Percentiles rank a stretch among this genome's conserved stretches.
Conservation (phyloP, 2,888 invertebrate species). For the Lamproptera curius region DNA sequence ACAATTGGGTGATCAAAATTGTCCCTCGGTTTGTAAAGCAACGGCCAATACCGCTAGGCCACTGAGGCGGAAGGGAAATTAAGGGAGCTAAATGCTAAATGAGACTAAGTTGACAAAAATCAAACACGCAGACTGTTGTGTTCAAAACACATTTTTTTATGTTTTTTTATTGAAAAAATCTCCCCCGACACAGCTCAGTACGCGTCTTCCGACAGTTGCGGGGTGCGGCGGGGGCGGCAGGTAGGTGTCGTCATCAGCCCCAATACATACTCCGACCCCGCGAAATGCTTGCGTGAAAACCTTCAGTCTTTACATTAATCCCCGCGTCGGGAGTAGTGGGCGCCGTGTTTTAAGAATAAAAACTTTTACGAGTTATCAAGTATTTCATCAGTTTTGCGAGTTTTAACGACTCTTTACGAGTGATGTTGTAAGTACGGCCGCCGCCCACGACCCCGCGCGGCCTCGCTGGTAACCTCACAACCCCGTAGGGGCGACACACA, state of each 20-base stretch:
- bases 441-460: slow-evolving; percentile 11
- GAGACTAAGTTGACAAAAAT: slow-evolving; percentile 31
- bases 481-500: slow-evolving; percentile 37
- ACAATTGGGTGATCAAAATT: too few species aligned
- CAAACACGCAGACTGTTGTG: slow-evolving; percentile 69
- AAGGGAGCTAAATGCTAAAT: background rate
- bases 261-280: slow-evolving; percentile 11
- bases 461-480: slow-evolving; percentile 37
- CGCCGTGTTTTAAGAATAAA: too few species aligned
- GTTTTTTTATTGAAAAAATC: slow-evolving; percentile 74
- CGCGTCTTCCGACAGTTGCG: slow-evolving; percentile 44
- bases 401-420: too few species aligned
- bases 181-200: slow-evolving; percentile 60
- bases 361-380: background rate
- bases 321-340: background rate
- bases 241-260: slow-evolving; percentile 6
- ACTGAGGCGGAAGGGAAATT: too few species aligned
- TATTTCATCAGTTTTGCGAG: background rate
- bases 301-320: background rate
- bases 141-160: slow-evolving; percentile 73
- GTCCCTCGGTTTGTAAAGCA: too few species aligned
- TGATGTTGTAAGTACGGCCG: too few species aligned
- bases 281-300: background rate
- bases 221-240: slow-evolving; percentile 24
- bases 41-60: too few species aligned